Percentiles rank a stretch among this genome's conserved stretches.
Conservation (phyloP, 2,113 vertebrate species). For the Petromus typicus region DNA sequence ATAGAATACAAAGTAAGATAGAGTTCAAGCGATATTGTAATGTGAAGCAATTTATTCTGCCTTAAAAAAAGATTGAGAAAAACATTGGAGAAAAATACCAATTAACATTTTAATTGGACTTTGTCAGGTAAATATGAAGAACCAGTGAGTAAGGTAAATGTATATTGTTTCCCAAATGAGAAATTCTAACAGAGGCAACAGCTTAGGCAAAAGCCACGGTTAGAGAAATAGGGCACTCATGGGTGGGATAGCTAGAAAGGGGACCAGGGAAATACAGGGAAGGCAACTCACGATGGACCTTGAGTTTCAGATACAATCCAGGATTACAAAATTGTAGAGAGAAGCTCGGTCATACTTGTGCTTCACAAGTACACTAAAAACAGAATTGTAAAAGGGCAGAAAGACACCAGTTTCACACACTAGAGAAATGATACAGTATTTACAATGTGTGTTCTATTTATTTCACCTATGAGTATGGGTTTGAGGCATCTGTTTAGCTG, state of each 20-base stretch:
- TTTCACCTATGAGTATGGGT: too few species aligned
- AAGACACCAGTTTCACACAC: too few species aligned
- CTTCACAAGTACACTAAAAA: not conserved
- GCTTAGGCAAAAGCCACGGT: not conserved
- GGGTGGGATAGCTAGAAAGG: not conserved
- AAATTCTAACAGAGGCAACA: not conserved
- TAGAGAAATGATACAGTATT: too few species aligned
- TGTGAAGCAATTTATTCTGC: not conserved
- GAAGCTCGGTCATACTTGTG: not conserved
- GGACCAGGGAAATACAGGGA: not conserved
- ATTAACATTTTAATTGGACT: conserved; percentile 12
- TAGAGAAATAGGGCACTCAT: not conserved
- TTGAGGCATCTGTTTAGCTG: too few species aligned
- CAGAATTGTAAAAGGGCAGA: not conserved
- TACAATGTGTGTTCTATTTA: too few species aligned
- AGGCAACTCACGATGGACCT: not conserved
- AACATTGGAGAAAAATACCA: not conserved
- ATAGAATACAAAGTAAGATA: not conserved
- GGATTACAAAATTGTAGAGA: not conserved
- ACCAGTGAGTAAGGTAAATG: not conserved
- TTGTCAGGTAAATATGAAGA: not conserved
- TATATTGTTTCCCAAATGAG: not conserved
- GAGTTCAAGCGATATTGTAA: not conserved
- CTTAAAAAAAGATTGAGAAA: not conserved
- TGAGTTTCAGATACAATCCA: not conserved